Evolutionary conservation across 2,113 vertebrate species (phyloP), one percentile per base, ranked within the genome.

Genomic region (Scomber japonicus): DNA sequence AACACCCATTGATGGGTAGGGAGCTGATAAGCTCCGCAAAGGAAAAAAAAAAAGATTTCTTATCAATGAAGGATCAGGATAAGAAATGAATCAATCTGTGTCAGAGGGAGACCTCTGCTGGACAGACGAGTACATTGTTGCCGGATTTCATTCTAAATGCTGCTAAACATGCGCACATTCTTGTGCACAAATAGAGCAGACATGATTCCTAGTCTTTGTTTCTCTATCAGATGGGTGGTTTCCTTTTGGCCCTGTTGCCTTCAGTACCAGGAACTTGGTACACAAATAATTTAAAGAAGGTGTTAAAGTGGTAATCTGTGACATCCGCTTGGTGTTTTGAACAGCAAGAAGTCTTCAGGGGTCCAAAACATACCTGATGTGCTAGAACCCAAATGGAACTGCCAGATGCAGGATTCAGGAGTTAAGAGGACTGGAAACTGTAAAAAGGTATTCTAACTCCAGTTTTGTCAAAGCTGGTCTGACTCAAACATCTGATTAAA

Each of bases 41-140:
- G 69, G 66, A 63, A 55, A 51, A 51, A 54, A 31, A 12, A 72
- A 46, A 70, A 67, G 27, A 59, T 88, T 88, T 92, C 89, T 93
- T 88, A 87, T 91, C 78, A 71, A 72, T 81, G 84, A 94, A 92
- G 91, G 90, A 93, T 90, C 73, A 79, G 78, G 81, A 91, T 86
- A 83, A 93, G 88, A 92, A 88, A 84, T 78, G 17, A 92, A 93
- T 92, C 85, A 73, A 65, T 89, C 82, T 91, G 62, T 82, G 64
- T 84, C 67, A 57, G 87, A 88, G 86, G 71, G 81, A 65, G 56
- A 77, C 74, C 63, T 87, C 86, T 87, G 81, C 87, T 83, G 80
- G 78, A 77, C 81, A 78, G 86, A 90, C 13, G 21, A 81, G 70
- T 65, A 54, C 24, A 3, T 27, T 69, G 75, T 90, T 62, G 85